Evolutionary conservation across 2,113 vertebrate genomes (phyloP), one percentile per base, ranked within the genome.

Genomic region (Corythaixoides concolor): DNA sequence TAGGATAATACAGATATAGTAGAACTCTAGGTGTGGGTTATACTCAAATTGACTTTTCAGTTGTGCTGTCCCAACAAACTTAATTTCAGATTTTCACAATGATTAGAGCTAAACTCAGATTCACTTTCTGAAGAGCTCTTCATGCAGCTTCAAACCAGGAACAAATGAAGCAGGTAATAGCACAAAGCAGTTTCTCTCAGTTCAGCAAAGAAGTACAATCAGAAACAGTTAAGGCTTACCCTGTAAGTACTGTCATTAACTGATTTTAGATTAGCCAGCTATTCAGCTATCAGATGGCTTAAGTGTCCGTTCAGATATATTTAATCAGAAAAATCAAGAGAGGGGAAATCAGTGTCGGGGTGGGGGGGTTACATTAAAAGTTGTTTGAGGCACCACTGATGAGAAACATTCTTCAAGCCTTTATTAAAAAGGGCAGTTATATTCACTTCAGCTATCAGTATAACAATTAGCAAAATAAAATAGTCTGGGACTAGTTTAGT

Each of bases 241-340:
- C 83, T 86, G 5, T 66, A 94, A 97, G 32, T 26, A 85, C 20
- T 84, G 37, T n/a, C 56, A 85, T 95, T 96, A 90, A 75, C 75
- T 90, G 88, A 95, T 93, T 97, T 97, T 92, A 90, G 45, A 96
- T 97, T 96, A 95, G 82, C 80, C 79, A 96, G 74, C 45, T 92
- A 88, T 92, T 94, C 82, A 93, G 59, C 85, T 90, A 53, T 97
- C 47, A 95, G 62, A 83, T 67, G 60, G 63, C 35, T 92, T 82
- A 95, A 87, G 41, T 87, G 39, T 96, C 86, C 76, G 24, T 95
- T 97, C 41, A 95, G 85, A 88, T 87, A 72, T 52, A 97, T 94
- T 92, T 97, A 95, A 94, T 94, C 83, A 95, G 75, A 96, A 75
- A 97, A 97, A 96, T 94, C 67, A 96, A 97, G 60, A 45, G 39